phyloP scores from a whole-genome alignment of 2,113 vertebrate species.

The Gulo gulo region DNA sequence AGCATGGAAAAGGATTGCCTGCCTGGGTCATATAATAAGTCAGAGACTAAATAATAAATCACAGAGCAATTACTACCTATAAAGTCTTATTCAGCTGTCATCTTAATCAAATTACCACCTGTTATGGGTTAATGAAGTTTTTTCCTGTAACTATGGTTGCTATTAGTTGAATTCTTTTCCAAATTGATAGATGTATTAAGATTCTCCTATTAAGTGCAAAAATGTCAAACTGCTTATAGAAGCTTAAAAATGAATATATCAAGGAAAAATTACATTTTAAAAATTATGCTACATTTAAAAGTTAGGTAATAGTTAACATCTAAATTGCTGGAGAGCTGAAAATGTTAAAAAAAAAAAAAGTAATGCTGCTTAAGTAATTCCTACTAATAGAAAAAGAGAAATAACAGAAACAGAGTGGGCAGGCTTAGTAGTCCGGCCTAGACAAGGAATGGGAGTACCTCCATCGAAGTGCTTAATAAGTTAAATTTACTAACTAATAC shows the following conservation, averaged over 20 bases:
- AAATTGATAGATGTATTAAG: constrained; percentile 15
- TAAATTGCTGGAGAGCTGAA: neutral
- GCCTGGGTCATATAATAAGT: neutral
- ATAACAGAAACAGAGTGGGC: constrained; percentile 15
- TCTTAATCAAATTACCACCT: neutral
- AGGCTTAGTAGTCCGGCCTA: neutral
- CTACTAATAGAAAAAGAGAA: constrained; percentile 38
- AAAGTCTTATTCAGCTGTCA: neutral
- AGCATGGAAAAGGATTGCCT: neutral
- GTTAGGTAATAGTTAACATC: neutral
- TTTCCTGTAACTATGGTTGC: neutral
- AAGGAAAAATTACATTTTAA: neutral
- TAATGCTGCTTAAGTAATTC: neutral
- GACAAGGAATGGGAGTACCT: neutral
- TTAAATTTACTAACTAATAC: neutral
- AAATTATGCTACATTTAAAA: constrained; percentile 39
- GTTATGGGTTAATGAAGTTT: neutral
- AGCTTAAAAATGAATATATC: neutral
- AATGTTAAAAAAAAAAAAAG: neutral
- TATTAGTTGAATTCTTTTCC: neutral
- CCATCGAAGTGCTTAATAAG: neutral
- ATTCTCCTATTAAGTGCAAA: constrained; percentile 47
- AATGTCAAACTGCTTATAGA: neutral
- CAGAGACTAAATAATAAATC: neutral
- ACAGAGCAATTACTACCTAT: neutral